Evolutionary conservation across 2,797 vertebrate genomes (phyloP).

Genomic region (Rhincodon typus): DNA sequence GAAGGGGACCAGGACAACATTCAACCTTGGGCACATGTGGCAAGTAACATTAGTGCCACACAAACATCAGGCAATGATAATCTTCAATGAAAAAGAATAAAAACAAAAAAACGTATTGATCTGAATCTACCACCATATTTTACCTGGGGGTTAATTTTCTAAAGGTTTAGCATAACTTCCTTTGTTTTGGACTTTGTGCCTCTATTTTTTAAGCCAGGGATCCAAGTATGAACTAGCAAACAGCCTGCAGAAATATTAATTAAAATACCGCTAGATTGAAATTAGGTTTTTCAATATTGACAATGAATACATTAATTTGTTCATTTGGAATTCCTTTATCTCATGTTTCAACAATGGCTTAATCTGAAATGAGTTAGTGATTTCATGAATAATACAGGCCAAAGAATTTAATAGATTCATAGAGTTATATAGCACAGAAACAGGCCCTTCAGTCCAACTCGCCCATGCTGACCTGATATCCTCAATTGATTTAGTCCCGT

Average conservation of each 20-base stretch:
- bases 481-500: too few relatives aligned
- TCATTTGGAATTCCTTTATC: too few relatives aligned
- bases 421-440: too few relatives aligned
- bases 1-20: too few relatives aligned
- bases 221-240: background rate
- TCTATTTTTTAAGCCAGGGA: background rate
- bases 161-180: background rate
- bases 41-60: too few relatives aligned
- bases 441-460: too few relatives aligned
- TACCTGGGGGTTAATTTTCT: background rate
- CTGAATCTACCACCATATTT: background rate
- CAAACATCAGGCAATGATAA: too few relatives aligned
- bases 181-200: background rate
- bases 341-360: background rate
- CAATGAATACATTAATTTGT: slow-evolving; percentile 11
- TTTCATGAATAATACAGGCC: background rate
- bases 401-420: background rate
- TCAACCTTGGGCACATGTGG: too few relatives aligned
- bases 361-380: background rate
- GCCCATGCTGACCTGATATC: too few relatives aligned
- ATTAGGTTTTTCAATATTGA: slow-evolving; percentile 2
- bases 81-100: too few relatives aligned
- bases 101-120: background rate
- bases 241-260: background rate
- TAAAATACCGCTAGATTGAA: background rate